Percentiles rank a stretch among this genome's conserved stretches.
Evolutionary conservation across 2,113 vertebrate genomes (phyloP).

Genomic region (Macrotus californicus): DNA sequence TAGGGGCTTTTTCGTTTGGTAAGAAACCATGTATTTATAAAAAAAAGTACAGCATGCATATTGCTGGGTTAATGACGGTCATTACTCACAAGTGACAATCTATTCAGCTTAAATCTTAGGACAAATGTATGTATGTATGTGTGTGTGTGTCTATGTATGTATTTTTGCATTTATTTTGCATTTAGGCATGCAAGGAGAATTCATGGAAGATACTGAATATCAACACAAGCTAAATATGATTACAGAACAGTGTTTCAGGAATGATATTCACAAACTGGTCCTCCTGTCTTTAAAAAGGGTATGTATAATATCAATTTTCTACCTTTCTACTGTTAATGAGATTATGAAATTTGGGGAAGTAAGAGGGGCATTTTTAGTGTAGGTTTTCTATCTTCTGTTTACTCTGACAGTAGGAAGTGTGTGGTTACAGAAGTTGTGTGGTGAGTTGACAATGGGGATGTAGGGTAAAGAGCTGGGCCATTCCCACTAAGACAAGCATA

Average conservation of each 20-base stretch:
- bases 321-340: background rate
- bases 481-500: background rate
- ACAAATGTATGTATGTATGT: background rate
- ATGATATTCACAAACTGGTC: conserved; percentile 88
- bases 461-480: background rate
- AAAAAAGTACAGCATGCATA: background rate
- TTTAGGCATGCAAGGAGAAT: conserved; percentile 74
- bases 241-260: conserved; percentile 90
- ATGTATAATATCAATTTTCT: conserved; percentile 47
- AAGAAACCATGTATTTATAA: background rate
- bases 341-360: background rate
- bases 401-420: background rate
- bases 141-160: background rate
- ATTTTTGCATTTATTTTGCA: conserved; percentile 1
- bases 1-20: background rate
- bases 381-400: background rate
- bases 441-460: background rate
- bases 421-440: background rate
- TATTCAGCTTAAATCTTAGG: background rate
- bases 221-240: conserved; percentile 83
- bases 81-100: background rate
- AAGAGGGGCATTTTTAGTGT: background rate
- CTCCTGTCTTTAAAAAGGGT: conserved; percentile 93
- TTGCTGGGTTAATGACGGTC: background rate
- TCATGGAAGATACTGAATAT: conserved; percentile 81